A percentile compares a stretch with the other conserved stretches of the same genome.
Evolutionary conservation across 2,113 vertebrate genomes (phyloP).

Genomic region (Macquaria australasica): DNA sequence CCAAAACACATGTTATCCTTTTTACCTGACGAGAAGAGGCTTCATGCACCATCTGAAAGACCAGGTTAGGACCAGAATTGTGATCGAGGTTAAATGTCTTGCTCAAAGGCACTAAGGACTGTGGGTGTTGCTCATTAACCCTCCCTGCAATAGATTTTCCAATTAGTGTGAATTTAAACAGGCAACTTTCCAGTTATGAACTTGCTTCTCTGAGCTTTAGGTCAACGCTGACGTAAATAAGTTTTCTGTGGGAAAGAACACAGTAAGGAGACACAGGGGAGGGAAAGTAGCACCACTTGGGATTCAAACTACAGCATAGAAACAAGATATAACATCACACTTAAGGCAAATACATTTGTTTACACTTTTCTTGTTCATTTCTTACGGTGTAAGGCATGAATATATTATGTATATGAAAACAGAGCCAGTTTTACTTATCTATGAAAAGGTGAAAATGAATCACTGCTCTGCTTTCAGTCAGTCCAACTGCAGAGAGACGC

Average conservation of each 20-base stretch:
- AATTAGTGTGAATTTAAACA: constrained; percentile 21
- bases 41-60: background rate
- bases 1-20: background rate
- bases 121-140: background rate
- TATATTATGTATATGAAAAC: background rate
- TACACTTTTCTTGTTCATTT: background rate
- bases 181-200: background rate
- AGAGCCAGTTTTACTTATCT: background rate
- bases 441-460: background rate
- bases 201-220: constrained; percentile 2
- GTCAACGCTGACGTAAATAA: constrained; percentile 4
- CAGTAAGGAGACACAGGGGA: constrained; percentile 40
- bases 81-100: background rate
- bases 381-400: background rate
- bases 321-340: background rate
- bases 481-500: background rate
- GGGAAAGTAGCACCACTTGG: constrained; percentile 12
- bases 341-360: constrained; percentile 16
- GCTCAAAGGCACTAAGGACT: background rate
- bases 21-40: background rate
- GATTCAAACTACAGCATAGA: constrained; percentile 6
- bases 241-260: constrained; percentile 43
- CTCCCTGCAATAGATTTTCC: background rate
- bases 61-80: background rate
- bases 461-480: background rate